A percentile compares a stretch with the other conserved stretches of the same genome.
Conservation (phyloP, 2,797 vertebrate species). For the Melopsittacus undulatus region DNA sequence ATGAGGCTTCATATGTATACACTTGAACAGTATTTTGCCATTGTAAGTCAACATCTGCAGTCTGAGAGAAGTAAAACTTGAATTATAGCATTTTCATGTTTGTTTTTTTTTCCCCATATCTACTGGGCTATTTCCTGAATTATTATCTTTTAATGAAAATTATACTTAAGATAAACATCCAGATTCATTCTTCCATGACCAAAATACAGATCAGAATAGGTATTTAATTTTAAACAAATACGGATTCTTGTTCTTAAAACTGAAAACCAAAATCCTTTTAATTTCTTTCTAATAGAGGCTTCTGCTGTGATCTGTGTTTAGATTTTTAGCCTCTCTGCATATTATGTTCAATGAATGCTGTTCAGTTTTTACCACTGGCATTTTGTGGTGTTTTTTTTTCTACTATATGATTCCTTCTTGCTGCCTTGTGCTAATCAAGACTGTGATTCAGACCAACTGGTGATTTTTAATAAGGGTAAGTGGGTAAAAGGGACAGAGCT, state of each 20-base stretch:
- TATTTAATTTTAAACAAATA: background rate
- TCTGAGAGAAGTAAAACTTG: background rate
- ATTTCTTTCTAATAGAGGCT: background rate
- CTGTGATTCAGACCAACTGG: background rate
- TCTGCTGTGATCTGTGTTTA: background rate
- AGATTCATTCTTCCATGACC: background rate
- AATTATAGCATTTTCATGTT: background rate
- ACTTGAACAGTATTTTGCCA: background rate
- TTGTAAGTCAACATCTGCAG: background rate
- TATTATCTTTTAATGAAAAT: background rate
- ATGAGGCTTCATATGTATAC: background rate
- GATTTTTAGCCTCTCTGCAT: background rate
- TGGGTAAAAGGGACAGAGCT: background rate
- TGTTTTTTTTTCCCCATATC: fast-evolving
- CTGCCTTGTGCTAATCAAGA: background rate
- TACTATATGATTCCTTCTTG: background rate
- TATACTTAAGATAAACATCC: background rate
- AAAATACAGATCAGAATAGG: background rate
- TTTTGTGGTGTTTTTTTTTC: background rate
- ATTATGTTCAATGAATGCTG: background rate
- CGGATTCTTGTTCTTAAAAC: background rate
- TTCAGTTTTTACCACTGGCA: background rate
- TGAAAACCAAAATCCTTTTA: background rate
- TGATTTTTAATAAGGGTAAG: background rate
- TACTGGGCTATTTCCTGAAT: background rate